Evolutionary conservation across 2,888 invertebrate genomes (phyloP).

Genomic region (Invenusta paracnida): DNA sequence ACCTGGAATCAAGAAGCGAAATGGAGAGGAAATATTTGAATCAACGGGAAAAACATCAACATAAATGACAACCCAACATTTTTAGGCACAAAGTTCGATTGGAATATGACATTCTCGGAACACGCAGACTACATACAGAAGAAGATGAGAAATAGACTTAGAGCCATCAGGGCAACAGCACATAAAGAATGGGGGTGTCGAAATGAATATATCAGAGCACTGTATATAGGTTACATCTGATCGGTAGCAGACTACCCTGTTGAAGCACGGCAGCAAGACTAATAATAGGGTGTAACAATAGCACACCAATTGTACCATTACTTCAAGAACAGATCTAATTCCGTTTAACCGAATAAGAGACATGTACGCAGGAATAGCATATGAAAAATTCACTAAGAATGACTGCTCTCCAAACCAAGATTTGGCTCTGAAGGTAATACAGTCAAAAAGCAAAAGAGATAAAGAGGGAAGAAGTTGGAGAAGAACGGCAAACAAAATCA

Average conservation of each 20-base stretch:
- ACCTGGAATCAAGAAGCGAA: neutral
- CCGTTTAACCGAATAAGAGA: neutral
- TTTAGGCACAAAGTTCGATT: too few relatives aligned
- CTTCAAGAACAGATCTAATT: neutral
- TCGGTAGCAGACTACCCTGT: neutral
- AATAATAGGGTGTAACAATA: neutral
- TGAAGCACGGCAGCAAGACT: neutral
- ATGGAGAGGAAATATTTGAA: neutral
- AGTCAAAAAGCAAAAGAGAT: neutral
- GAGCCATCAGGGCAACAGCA: neutral
- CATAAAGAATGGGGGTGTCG: neutral
- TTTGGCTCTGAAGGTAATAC: neutral
- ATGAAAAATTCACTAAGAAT: neutral
- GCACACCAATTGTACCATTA: neutral
- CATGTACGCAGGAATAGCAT: neutral
- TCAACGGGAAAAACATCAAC: neutral
- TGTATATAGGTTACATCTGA: neutral
- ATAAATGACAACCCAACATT: neutral
- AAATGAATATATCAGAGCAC: neutral
- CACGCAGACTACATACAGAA: neutral
- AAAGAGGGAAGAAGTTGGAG: neutral
- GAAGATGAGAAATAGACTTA: neutral
- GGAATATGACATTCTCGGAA: too few relatives aligned
- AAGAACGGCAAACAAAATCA: neutral
- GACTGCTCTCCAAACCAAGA: neutral